These are phyloP conservation scores for Penaeus chinensis DNA, from an alignment of 1,140 invertebrate genomes.

Conservation along the genomic window DNA sequence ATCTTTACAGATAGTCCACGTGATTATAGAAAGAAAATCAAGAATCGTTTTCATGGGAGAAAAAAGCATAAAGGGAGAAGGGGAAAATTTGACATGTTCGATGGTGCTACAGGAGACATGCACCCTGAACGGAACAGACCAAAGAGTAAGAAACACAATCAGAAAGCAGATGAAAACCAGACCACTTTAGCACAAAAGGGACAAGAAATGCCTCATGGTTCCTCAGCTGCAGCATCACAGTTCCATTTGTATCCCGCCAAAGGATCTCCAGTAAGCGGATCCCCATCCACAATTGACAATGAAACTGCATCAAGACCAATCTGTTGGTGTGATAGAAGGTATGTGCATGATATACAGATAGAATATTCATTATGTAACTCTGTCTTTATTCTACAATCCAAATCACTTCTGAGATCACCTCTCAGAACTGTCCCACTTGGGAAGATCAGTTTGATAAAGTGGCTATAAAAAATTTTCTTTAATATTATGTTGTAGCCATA, in stretches of 20 bases:
- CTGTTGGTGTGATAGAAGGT: conserved; percentile 58
- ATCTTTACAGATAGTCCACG: neutral
- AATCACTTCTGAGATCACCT: too few relatives aligned
- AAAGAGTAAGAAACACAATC: neutral
- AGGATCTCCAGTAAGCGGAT: neutral
- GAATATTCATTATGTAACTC: too few relatives aligned
- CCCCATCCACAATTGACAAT: conserved; percentile 65
- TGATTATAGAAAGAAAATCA: neutral
- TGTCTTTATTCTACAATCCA: too few relatives aligned
- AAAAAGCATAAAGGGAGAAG: neutral
- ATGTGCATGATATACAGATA: neutral
- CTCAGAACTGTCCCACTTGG: too few relatives aligned
- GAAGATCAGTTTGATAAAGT: too few relatives aligned
- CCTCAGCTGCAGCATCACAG: neutral
- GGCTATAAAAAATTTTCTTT: too few relatives aligned
- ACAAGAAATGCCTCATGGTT: neutral
- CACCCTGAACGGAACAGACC: too few relatives aligned
- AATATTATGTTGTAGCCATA: too few relatives aligned
- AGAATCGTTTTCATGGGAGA: conserved; percentile 1
- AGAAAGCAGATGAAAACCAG: neutral
- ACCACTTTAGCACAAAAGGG: neutral
- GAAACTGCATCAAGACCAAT: conserved; percentile 70
- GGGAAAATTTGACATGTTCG: neutral
- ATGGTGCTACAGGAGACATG: too few relatives aligned
- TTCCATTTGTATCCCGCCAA: conserved; percentile 3